These are phyloP conservation scores for Leptodactylus fuscus DNA, from an alignment of 2,113 vertebrate genomes.

Conservation along the genomic window DNA sequence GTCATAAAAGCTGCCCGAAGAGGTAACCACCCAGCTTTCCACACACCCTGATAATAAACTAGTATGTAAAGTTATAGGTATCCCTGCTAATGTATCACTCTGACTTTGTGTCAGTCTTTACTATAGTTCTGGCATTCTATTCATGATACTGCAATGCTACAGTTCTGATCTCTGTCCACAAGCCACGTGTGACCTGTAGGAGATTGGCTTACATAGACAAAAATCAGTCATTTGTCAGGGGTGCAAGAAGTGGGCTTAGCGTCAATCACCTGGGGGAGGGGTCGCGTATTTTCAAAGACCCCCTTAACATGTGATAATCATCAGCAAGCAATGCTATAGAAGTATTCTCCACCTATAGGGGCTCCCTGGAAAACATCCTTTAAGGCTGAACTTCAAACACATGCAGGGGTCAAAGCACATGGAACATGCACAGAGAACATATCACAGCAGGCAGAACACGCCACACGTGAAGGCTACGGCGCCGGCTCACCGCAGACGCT, in stretches of 20 bases:
- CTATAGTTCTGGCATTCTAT: not conserved
- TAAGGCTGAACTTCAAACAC: not conserved
- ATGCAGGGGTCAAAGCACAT: constrained; percentile 11
- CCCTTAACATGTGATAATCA: not conserved
- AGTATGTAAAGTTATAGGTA: too few relatives aligned
- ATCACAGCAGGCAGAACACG: not conserved
- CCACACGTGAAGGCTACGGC: not conserved
- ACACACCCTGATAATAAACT: too few relatives aligned
- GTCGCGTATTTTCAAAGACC: too few relatives aligned
- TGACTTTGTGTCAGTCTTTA: not conserved
- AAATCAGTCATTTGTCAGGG: too few relatives aligned
- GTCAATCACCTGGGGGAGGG: too few relatives aligned
- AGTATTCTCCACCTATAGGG: not conserved
- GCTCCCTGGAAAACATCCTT: not conserved
- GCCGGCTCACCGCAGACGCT: constrained; percentile 22
- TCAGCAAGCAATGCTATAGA: not conserved
- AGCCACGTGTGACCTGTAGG: too few relatives aligned
- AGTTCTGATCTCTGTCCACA: too few relatives aligned
- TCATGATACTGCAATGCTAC: not conserved
- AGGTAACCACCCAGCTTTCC: too few relatives aligned
- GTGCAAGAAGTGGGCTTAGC: too few relatives aligned
- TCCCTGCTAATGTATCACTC: too few relatives aligned
- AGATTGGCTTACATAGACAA: too few relatives aligned
- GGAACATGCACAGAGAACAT: constrained; percentile 10
- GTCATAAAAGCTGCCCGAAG: too few relatives aligned